These are phyloP conservation scores for Stenchaetothrips biformis DNA, from an alignment of 2,888 invertebrate genomes.

Conservation along the genomic window DNA sequence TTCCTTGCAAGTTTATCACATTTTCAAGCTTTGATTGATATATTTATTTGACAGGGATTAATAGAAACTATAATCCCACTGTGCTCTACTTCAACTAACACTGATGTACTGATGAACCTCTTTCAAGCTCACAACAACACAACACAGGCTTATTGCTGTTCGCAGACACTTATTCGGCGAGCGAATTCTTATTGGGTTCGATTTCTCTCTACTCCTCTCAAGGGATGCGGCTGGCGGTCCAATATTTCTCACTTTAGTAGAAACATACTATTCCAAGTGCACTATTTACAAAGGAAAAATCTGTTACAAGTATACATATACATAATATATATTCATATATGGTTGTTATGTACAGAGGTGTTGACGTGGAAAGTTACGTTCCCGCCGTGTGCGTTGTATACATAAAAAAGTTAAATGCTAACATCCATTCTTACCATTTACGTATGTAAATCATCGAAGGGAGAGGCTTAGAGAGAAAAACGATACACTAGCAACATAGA, in stretches of 20 bases:
- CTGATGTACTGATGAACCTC: neutral
- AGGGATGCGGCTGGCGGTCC: neutral
- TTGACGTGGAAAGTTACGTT: neutral
- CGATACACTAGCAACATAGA: neutral
- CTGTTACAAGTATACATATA: neutral
- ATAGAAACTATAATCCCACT: neutral
- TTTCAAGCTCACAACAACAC: neutral
- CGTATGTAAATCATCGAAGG: neutral
- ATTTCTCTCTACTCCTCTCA: neutral
- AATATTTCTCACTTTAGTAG: neutral
- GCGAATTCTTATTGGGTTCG: neutral
- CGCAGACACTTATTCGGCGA: neutral
- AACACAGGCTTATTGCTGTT: conserved; percentile 6
- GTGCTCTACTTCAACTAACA: conserved; percentile 15
- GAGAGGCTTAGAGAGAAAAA: conserved; percentile 23
- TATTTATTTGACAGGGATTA: conserved; percentile 3
- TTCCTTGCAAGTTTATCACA: conserved; percentile 20
- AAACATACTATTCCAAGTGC: neutral
- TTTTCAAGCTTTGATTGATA: conserved; percentile 17
- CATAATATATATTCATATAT: neutral
- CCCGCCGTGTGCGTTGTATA: neutral
- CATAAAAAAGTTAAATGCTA: neutral
- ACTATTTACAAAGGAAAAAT: conserved; percentile 13
- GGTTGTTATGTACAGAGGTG: conserved; percentile 9
- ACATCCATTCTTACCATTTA: neutral